Conservation (phyloP, 2,888 invertebrate genomes). For the Drosophila antonietae region DNA sequence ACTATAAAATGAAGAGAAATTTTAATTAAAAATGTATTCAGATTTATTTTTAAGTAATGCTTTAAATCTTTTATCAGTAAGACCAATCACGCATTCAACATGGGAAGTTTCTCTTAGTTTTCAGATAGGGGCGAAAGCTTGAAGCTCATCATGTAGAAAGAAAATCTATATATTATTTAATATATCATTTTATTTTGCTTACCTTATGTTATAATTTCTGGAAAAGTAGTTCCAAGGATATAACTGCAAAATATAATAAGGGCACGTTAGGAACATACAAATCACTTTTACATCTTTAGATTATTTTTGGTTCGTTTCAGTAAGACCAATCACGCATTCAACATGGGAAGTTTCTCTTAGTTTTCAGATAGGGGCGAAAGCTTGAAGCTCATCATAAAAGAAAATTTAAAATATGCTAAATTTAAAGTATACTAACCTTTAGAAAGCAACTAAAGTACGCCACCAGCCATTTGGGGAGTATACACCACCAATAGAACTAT, state of each 20-base stretch:
- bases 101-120: conserved; percentile 1
- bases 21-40: not conserved
- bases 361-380: conserved; percentile 83
- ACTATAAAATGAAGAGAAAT: not conserved
- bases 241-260: no score
- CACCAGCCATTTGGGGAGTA: not conserved
- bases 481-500: not conserved
- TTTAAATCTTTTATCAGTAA: not conserved
- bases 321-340: conserved; percentile 83
- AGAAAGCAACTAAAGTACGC: not conserved
- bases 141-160: not conserved
- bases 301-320: conserved; percentile 52
- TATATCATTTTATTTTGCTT: no score
- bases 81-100: conserved; percentile 13
- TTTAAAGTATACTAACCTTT: conserved; percentile 1
- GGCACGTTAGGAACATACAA: not conserved
- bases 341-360: conserved; percentile 70
- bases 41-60: not conserved
- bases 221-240: no score
- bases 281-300: not conserved
- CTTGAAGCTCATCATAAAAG: conserved; percentile 59
- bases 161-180: no score
- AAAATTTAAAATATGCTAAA: not conserved
- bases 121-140: conserved; percentile 11
- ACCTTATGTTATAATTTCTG: not conserved